Evolutionary conservation across 2,113 vertebrate genomes (phyloP).

Genomic region (Pterocles gutturalis): DNA sequence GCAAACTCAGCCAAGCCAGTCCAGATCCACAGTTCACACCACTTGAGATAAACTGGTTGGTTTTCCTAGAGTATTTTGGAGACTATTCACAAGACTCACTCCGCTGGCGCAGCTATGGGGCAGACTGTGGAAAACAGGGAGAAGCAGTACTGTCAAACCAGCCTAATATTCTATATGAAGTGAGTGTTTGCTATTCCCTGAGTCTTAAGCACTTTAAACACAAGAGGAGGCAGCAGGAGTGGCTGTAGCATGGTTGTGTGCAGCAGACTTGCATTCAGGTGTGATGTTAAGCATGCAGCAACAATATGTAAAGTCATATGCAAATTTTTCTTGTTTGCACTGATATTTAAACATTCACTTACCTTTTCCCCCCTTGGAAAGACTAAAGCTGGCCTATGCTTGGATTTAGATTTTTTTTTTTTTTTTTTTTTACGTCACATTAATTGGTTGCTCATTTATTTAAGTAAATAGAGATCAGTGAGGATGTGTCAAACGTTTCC

Average conservation of each 20-base stretch:
- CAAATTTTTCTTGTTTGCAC: not conserved
- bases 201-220: not conserved
- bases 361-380: not conserved
- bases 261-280: not conserved
- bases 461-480: not conserved
- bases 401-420: not conserved
- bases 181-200: not conserved
- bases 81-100: not conserved
- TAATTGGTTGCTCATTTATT: not conserved
- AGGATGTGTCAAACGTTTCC: not conserved
- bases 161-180: accelerated
- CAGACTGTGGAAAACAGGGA: not conserved
- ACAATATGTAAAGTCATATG: accelerated
- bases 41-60: not conserved
- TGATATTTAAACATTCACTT: not conserved
- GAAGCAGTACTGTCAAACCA: not conserved
- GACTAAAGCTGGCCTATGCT: not conserved
- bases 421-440: not conserved
- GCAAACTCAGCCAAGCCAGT: not conserved
- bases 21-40: not conserved
- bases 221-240: not conserved
- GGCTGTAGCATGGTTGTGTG: not conserved
- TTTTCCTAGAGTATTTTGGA: not conserved
- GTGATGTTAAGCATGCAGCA: not conserved
- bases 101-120: not conserved